These are phyloP conservation scores for Drosophila borealis DNA, from an alignment of 2,888 invertebrate genomes.

Conservation along the genomic window DNA sequence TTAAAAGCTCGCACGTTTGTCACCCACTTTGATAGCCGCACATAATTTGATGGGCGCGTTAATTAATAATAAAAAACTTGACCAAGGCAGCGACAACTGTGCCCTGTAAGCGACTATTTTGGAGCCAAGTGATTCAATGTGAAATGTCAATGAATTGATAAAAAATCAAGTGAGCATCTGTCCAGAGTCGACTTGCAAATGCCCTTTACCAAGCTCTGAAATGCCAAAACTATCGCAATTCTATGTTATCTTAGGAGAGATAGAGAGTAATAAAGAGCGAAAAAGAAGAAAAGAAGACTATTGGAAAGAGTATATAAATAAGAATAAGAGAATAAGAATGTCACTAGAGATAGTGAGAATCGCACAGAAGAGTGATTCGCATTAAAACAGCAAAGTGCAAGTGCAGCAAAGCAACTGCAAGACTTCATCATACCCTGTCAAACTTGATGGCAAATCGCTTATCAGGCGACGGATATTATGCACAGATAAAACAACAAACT, in stretches of 20 bases:
- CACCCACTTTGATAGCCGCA: constrained; percentile 15
- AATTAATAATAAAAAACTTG: constrained; percentile 32
- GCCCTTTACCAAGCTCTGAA: neutral
- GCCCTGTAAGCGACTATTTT: constrained; percentile 61
- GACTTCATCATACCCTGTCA: neutral
- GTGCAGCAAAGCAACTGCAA: too few species aligned
- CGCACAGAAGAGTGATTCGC: neutral
- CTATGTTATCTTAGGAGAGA: too few species aligned
- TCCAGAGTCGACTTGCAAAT: neutral
- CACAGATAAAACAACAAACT: constrained; percentile 14
- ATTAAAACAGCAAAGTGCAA: too few species aligned
- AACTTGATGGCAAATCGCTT: constrained; percentile 7
- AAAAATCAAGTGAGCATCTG: neutral
- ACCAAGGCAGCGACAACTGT: constrained; percentile 35
- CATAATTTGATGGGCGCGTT: constrained; percentile 5
- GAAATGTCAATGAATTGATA: constrained; percentile 32
- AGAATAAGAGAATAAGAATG: neutral
- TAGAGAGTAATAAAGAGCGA: too few species aligned
- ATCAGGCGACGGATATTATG: constrained; percentile 10
- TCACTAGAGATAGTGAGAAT: neutral
- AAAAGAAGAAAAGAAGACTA: too few species aligned
- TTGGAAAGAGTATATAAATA: too few species aligned
- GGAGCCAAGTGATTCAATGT: constrained; percentile 48
- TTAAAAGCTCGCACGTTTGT: constrained; percentile 22
- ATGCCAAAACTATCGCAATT: neutral